Evolutionary conservation across 1,140 invertebrate species (phyloP), one percentile per base, ranked within the genome.

Genomic region (Ladona fulva): DNA sequence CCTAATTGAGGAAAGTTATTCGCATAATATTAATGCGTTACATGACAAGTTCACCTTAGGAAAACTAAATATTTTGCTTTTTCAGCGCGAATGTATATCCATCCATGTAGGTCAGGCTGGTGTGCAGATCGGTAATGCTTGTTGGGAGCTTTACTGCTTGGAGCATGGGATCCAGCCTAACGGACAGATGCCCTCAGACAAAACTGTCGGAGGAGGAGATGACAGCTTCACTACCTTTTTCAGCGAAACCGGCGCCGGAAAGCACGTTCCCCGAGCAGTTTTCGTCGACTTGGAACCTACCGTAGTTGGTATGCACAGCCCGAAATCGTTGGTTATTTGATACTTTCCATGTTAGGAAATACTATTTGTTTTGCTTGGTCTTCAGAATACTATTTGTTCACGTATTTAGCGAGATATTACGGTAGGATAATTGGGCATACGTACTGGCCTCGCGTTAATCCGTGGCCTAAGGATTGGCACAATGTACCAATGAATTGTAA

Each of bases 201-300:
- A 88, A 83, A 88, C 87, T 16, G 86, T 91, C 75, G 90, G 89
- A 22, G 89, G 90, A 16, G 91, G 91, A 59, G 92, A 94, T 83
- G 93, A 95, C 84, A 94, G 92, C 24, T 95, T 95, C 85, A 94
- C 94, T 84, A 95, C 94, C 11, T 96, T 96, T 85, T 96, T 96
- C 88, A 94, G 92, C 81, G 95, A 97, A 85, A 97, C 94, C 73
- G 92, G 92, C 24, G 89, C 92, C 74, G 94, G 93, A 76, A 95
- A 95, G 84, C 94, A 95, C 84, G 93, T 96, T 24, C 93, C 94
- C 85, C 81, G 93, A 80, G 93, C 94, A 12, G 91, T 94, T 14
- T 66, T 66, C 52, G 92, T 96, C 3, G 94, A 96, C 84, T 86
- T 96, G 79, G 95, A 96, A 84, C 93, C 94, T 14, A 95, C 93